Base-by-base conservation (phyloP, 1,140 invertebrate genomes). In the Conus betulinus region DNA sequence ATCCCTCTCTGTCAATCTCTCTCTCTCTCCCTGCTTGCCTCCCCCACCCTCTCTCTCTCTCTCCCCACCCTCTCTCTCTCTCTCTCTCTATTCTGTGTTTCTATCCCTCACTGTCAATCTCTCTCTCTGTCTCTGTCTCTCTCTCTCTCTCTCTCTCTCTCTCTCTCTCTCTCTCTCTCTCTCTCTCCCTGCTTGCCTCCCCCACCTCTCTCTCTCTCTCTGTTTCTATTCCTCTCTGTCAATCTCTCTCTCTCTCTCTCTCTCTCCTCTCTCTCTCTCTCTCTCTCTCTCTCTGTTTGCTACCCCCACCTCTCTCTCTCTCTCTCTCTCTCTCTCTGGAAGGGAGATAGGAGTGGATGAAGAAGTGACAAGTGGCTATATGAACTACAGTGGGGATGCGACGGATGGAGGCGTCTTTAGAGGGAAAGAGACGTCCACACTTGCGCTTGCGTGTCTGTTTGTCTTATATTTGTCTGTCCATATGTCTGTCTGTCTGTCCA, bases 61-160 rank as follows among this genome's bases (percentile, higher is more conserved):
- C 97, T 88, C 96, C 96, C 53, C 96, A 97, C 67, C 20, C 74
- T 51, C 74, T 53, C 74, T 87, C 78, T 79, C 51, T 53, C 71
- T 55, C 20, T 79, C 55, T 87, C 78, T 79, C 86, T 52, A 1
- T 82, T 27, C 25, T 82, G 23, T 82, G 23, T n/a, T 7, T 82
- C 79, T 82, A 7, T 82, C 79, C n/a, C 25, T 82, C 11, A 17
- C 11, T 27, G 10, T 27, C 39, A 20, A 1, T 82, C 10, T 27
- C 39, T 27, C 13, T 82, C 13, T 90, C 97, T 57, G 95, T 96
- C 74, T 95, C 98, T 53, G 94, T 27, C 79, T 82, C 79, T 52
- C 53, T 20, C 13, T 20, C 67, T 20, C 67, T 23, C 13, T 71
- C 20, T 23, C 67, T 23, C 67, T 71, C 67, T 71, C 67, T 71